phyloP scores from a whole-genome alignment of 2,888 invertebrate species.

The Busseola fusca region DNA sequence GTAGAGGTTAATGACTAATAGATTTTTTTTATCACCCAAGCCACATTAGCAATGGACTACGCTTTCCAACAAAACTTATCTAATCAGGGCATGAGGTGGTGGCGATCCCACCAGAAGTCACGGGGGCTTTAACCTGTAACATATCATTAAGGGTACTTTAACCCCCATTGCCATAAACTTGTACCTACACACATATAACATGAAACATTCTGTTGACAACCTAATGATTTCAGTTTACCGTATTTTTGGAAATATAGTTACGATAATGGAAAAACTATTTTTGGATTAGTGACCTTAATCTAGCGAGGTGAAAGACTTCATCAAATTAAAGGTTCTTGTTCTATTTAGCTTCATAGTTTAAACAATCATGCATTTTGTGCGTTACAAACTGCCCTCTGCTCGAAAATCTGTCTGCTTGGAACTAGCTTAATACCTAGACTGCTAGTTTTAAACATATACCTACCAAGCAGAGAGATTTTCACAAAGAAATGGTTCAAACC shows the following conservation, averaged over 20 bases:
- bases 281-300: constrained; percentile 24
- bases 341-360: background rate
- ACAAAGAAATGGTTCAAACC: background rate
- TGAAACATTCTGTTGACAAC: constrained; percentile 33
- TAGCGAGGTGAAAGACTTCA: constrained; percentile 11
- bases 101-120: constrained; percentile 16
- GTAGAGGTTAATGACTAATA: background rate
- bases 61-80: constrained; percentile 10
- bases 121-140: constrained; percentile 32
- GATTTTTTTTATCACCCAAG: background rate
- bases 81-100: constrained; percentile 27
- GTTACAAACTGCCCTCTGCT: background rate
- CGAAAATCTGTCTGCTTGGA: background rate
- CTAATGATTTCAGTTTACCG: constrained; percentile 31
- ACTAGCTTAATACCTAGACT: background rate
- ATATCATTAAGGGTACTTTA: constrained; percentile 36
- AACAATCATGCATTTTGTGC: background rate
- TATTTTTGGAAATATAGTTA: constrained; percentile 16
- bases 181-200: constrained; percentile 15
- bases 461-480: background rate
- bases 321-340: constrained; percentile 1
- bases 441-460: background rate
- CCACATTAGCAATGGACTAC: background rate
- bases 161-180: constrained; percentile 25
- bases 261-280: constrained; percentile 2